These are phyloP conservation scores for Varanus salvator DNA, from an alignment of 2,113 vertebrate genomes.

Conservation along the genomic window DNA sequence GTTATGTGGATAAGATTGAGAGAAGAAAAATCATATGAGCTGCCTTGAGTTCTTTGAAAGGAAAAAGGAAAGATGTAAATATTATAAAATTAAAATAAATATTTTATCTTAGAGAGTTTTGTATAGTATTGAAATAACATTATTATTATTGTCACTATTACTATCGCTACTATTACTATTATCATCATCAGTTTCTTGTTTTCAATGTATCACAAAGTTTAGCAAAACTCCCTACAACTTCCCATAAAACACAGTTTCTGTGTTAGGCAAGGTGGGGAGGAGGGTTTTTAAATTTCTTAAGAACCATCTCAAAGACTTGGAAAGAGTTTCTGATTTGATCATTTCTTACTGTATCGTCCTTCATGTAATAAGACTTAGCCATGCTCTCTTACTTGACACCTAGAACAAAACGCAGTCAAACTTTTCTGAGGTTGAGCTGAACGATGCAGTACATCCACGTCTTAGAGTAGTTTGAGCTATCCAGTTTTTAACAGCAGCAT, in stretches of 20 bases:
- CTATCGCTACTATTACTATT: too few relatives aligned
- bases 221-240: background rate
- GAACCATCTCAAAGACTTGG: constrained; percentile 21
- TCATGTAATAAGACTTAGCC: background rate
- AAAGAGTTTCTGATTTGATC: constrained; percentile 17
- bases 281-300: constrained; percentile 3
- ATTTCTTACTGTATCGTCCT: background rate
- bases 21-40: too few relatives aligned
- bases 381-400: constrained; percentile 10
- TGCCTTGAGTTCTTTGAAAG: too few relatives aligned
- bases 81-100: too few relatives aligned
- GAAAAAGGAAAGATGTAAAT: too few relatives aligned
- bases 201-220: constrained; percentile 25
- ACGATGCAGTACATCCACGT: background rate
- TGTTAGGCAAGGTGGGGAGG: background rate
- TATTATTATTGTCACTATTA: too few relatives aligned
- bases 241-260: background rate
- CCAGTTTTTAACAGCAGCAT: background rate
- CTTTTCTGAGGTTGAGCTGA: constrained; percentile 25
- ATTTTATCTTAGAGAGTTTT: too few relatives aligned
- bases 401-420: constrained; percentile 2
- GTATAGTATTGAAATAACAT: too few relatives aligned
- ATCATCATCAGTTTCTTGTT: background rate
- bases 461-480: constrained; percentile 30
- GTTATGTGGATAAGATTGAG: too few relatives aligned